Evolutionary conservation across 1,140 invertebrate species (phyloP).

Genomic region (Apis laboriosa): DNA sequence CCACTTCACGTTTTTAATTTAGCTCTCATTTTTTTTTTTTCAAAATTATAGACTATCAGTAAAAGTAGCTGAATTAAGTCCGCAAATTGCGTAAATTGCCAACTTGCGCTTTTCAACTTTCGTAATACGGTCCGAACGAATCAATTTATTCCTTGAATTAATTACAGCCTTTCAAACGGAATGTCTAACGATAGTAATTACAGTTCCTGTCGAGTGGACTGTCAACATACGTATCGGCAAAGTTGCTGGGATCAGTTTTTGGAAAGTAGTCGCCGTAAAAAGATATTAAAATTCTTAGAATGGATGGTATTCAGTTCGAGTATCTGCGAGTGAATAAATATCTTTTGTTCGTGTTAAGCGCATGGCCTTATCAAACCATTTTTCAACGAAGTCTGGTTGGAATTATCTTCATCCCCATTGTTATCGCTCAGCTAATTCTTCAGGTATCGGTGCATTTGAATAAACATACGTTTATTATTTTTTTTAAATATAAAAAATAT

Average conservation of each 20-base stretch:
- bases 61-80: not conserved
- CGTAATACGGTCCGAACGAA: not conserved
- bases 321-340: conserved; percentile 55
- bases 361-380: conserved; percentile 60
- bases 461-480: no score
- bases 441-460: conserved; percentile 52
- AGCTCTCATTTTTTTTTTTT: no score
- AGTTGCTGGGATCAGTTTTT: not conserved
- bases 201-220: no score
- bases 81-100: no score
- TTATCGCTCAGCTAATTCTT: conserved; percentile 48
- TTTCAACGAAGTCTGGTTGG: conserved; percentile 43
- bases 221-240: not conserved
- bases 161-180: not conserved
- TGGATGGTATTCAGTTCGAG: conserved; percentile 44
- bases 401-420: conserved; percentile 39
- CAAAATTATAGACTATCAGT: no score
- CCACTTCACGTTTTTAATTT: no score
- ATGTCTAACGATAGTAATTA: not conserved
- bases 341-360: conserved; percentile 52
- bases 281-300: not conserved
- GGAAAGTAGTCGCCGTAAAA: not conserved
- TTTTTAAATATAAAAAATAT: no score
- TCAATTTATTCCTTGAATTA: not conserved
- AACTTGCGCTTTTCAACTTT: no score